Base-by-base conservation (phyloP, 1,140 invertebrate genomes). In the Trichonephila clavata region DNA sequence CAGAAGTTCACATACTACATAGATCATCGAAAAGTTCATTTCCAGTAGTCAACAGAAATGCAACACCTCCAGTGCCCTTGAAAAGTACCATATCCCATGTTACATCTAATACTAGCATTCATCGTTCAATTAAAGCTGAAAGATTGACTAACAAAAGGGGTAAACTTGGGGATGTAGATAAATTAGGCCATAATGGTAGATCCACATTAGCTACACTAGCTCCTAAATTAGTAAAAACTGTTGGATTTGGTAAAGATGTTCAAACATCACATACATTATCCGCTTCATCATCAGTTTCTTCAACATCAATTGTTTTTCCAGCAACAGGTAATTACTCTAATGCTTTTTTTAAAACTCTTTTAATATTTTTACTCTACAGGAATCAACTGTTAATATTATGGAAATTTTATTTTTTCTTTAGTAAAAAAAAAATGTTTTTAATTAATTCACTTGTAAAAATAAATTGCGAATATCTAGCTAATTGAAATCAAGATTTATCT, bases 291-390 rank as follows among this genome's bases (percentile, higher is more conserved):
- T 94, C 93, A 32, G 93, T 94, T n/a, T 94, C 93, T 27, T 94
- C 93, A 32, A 94, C 93, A 84, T 94, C 93, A 21, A 94, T 94
- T 63, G 93, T 94, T 61, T 94, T 94, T 80, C 93, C 93, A 57
- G 93, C 86, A 32, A 94, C 93, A 57, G 93, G 93, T 94, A 94
- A 57, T 77, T 50, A 0, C 0, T 50, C 0, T 5, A 2, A 50
- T 50, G 1, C 5, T 86, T 59, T 4, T 24, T 7, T n/a, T n/a
- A n/a, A 65, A 65, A 24, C 5, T 81, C 13, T 7, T n/a, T 81
- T 39, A 50, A 50, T 50, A 7, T 50, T 50, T 50, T 50, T 50
- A 10, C 50, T 50, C 10, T 50, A 5, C 10, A 50, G 10, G 50
- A 50, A 50, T 50, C 10, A 50, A 50, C 10, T 50, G 50, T 50